Evolutionary conservation across 2,113 vertebrate species (phyloP).

Genomic region (Ceyx melanurus): DNA sequence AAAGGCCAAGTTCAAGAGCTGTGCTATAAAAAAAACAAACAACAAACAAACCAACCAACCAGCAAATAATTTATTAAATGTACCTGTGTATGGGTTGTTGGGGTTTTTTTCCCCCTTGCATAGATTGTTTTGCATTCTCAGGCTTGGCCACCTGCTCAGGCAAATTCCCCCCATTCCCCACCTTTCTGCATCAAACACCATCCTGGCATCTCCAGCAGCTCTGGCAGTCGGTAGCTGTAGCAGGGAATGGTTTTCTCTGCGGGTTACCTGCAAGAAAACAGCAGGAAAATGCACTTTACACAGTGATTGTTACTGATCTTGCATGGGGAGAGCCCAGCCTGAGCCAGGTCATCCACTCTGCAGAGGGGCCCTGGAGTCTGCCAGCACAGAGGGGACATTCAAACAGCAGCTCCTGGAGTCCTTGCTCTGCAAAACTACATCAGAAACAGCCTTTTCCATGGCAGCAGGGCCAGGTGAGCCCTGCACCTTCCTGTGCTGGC

Average conservation of each 20-base stretch:
- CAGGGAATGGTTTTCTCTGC: not conserved
- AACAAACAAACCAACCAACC: too few relatives aligned
- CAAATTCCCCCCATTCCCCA: not conserved
- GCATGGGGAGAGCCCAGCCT: accelerated
- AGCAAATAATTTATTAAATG: not conserved
- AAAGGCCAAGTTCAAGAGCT: not conserved
- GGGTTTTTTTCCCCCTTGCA: accelerated
- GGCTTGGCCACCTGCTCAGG: not conserved
- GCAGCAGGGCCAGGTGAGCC: not conserved
- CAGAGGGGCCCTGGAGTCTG: not conserved
- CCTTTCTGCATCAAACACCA: not conserved
- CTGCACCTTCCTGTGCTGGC: not conserved
- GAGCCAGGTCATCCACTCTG: not conserved
- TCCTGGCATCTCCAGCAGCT: not conserved
- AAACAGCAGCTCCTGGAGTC: not conserved
- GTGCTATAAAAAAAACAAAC: not conserved
- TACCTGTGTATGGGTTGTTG: accelerated
- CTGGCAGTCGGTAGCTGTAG: accelerated
- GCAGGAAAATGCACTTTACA: not conserved
- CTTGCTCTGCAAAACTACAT: not conserved
- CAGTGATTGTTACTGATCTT: accelerated
- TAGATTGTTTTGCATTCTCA: not conserved
- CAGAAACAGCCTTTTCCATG: not conserved
- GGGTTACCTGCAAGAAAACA: not conserved
- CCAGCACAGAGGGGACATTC: not conserved